Evolutionary conservation across 2,113 vertebrate genomes (phyloP), one percentile per base, ranked within the genome.

Genomic region (Phocoena phocoena): DNA sequence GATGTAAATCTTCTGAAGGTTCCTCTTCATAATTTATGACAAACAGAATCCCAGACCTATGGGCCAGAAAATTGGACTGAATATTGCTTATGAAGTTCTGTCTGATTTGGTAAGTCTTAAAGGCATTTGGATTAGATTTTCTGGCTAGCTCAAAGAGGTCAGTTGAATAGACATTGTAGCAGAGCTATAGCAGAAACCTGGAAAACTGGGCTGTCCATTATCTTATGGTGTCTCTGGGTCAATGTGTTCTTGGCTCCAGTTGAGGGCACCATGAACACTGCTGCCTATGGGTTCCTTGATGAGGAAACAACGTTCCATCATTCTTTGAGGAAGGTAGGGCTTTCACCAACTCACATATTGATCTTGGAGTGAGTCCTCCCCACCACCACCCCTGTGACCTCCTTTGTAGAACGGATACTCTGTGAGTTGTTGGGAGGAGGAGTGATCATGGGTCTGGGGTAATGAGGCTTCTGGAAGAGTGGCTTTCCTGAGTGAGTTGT

Each of bases 11-110:
- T 36, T 89, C 1, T 25, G 20, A 63, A 18, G 3, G 4, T 6
- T 74, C 2, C 23, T 41, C 3, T 89, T 91, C 2, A 31, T 92
- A 81, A 82, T 79, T 68, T n/a, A 63, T 63, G 36, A 41, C 9
- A 90, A 41, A 82, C 5, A 80, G 28, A 25, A 81, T 65, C 18
- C 9, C 90, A 36, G 15, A 63, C 71, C 55, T 62, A 2, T 63
- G 21, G 28, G 15, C 21, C 77, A 76, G 58, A 79, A 44, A 71
- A 92, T 11, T 71, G 18, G 12, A 17, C 38, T 87, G 38, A 85
- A 33, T 74, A 47, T 74, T 93, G 26, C 25, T 86, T 84, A 60
- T 62, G 38, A 73, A 96, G 80, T 85, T 91, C n/a, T 68, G 31
- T 83, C 80, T 79, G n/a, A 67, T 38, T 50, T 41, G 7, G 28